Evolutionary conservation across 2,888 invertebrate species (phyloP).

Genomic region (Herminia tarsipennalis): DNA sequence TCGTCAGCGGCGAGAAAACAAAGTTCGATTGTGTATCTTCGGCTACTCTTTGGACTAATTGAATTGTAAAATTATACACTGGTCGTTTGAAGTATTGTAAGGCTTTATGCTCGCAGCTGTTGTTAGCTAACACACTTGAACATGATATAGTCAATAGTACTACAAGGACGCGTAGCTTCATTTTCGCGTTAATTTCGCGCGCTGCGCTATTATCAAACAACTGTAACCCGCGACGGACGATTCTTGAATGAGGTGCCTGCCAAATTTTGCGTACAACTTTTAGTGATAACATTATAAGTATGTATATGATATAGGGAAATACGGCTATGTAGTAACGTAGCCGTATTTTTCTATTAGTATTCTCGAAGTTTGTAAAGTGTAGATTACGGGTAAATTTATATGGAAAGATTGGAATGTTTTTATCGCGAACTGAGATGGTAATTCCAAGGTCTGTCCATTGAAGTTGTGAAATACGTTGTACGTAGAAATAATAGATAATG

Average conservation of each 20-base stretch:
- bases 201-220: constrained; percentile 9
- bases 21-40: constrained; percentile 60
- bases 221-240: constrained; percentile 6
- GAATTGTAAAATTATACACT: constrained; percentile 63
- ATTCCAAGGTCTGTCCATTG: too few species aligned
- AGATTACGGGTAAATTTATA: too few species aligned
- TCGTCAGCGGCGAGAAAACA: constrained; percentile 66
- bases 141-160: constrained; percentile 36
- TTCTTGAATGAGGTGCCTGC: constrained; percentile 16
- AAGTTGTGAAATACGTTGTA: too few species aligned
- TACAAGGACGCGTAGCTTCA: constrained; percentile 46
- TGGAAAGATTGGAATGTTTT: too few species aligned
- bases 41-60: constrained; percentile 60
- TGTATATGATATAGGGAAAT: too few species aligned
- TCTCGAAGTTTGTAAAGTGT: too few species aligned
- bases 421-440: too few species aligned
- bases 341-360: too few species aligned
- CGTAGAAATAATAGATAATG: too few species aligned
- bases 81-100: constrained; percentile 54
- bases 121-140: constrained; percentile 19
- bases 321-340: too few species aligned
- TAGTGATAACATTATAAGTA: too few species aligned
- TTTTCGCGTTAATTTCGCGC: constrained; percentile 31
- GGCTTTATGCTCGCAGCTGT: constrained; percentile 48
- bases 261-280: constrained; percentile 21